Percentiles rank a stretch among this genome's conserved stretches.
Conservation (phyloP, 2,888 invertebrate genomes). For the Mythimna loreyi region DNA sequence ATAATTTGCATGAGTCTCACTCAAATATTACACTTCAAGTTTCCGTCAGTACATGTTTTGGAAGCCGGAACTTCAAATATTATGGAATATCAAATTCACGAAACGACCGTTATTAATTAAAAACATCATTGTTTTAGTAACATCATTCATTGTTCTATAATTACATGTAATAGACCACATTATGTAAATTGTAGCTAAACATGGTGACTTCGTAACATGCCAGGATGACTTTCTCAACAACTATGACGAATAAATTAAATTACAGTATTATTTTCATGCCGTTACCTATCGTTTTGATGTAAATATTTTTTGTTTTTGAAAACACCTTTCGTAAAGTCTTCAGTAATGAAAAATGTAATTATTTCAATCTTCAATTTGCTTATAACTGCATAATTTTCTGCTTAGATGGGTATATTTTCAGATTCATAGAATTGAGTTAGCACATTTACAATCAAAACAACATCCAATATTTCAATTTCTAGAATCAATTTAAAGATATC, state of each 20-base stretch:
- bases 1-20: conserved; percentile 24
- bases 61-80: conserved; percentile 38
- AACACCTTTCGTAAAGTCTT: conserved; percentile 35
- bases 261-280: conserved; percentile 61
- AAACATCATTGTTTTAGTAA: conserved; percentile 51
- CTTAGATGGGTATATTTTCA: not conserved
- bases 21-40: conserved; percentile 18
- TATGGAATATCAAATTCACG: conserved; percentile 26
- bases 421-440: not conserved
- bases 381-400: conserved; percentile 6
- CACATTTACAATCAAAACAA: conserved; percentile 10
- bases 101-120: conserved; percentile 38
- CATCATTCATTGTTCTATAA: conserved; percentile 51
- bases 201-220: conserved; percentile 60
- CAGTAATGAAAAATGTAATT: conserved; percentile 8
- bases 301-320: conserved; percentile 26
- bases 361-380: conserved; percentile 16
- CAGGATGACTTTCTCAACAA: conserved; percentile 64
- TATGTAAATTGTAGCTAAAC: conserved; percentile 60
- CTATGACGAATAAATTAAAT: conserved; percentile 66
- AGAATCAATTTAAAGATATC: conserved; percentile 48
- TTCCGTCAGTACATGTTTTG: conserved; percentile 12
- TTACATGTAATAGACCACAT: conserved; percentile 51
- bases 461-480: conserved; percentile 22
- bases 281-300: conserved; percentile 39